Evolutionary conservation across 1,140 invertebrate species (phyloP), one percentile per base, ranked within the genome.

Genomic region (Ostrea denselamellosa): DNA sequence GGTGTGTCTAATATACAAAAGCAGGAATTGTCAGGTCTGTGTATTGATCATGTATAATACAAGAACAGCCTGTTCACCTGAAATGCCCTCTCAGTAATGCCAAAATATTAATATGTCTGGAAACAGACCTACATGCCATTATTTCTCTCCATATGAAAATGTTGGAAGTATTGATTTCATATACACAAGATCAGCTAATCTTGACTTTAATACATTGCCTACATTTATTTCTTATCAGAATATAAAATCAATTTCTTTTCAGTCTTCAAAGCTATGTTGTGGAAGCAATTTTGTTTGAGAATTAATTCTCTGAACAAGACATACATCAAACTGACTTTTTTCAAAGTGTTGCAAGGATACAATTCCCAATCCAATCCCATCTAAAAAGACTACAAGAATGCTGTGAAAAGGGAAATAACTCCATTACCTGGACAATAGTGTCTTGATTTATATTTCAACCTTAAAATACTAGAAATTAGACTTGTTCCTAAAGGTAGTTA

Each of bases 171-270:
- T 77, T 77, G 68, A 77, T 77, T 77, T 77, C 68, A 77, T 77
- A 77, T 77, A 77, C 68, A 77, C 68, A 77, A 77, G 9, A 77
- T 77, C 68, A 9, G 25, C 68, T 77, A 77, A 77, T 77, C 68
- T 77, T 77, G 68, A 77, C 68, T 77, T 77, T 28, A 77, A 77
- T 77, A 25, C 68, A 77, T 77, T 77, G 28, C 68, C 28, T 28
- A 77, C 25, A 77, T 77, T 28, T 77, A 14, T 77, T 77, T 77
- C 68, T 77, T 77, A 77, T 77, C 68, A 77, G 68, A 10, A 77
- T 77, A 28, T 77, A 77, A 77, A 77, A 77, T 77, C 68, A 77
- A 77, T 77, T 77, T 25, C 68, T 77, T 77, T 34, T 77, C 28
- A 77, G 28, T 77, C 10, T 77, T 22, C 4, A 77, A 14, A 77